These are phyloP conservation scores for Mus spicilegus DNA, from an alignment of 2,113 vertebrate species.

Conservation along the genomic window DNA sequence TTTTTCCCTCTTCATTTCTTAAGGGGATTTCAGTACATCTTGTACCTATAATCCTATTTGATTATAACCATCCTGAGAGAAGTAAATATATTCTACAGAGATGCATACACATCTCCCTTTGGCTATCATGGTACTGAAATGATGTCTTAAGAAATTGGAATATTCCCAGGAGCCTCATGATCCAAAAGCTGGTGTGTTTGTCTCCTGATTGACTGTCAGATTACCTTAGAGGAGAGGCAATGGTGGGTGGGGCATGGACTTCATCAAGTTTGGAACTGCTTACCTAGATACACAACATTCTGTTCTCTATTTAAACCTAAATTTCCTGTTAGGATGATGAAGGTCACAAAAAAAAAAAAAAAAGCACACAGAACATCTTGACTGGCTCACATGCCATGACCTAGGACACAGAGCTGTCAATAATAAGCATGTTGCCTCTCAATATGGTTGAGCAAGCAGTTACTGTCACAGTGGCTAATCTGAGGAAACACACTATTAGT, in stretches of 20 bases:
- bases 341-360: too few relatives aligned
- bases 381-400: fast-evolving
- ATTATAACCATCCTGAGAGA: neutral
- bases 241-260: neutral
- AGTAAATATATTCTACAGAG: neutral
- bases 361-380: neutral
- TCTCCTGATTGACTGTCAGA: neutral
- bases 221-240: neutral
- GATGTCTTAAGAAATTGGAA: neutral
- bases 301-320: neutral
- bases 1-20: neutral
- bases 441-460: neutral
- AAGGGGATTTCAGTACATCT: neutral
- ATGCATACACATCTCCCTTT: neutral
- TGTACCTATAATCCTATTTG: neutral
- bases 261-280: neutral
- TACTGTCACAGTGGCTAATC: neutral
- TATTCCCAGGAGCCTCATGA: neutral
- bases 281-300: neutral
- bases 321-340: neutral
- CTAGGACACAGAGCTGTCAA: too few relatives aligned
- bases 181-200: neutral
- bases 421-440: neutral
- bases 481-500: neutral
- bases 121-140: neutral